These are phyloP conservation scores for Halisarca cf. caerulea DNA, from an alignment of 37 sponge, comb jelly and placozoan species.

Conservation along the genomic window DNA sequence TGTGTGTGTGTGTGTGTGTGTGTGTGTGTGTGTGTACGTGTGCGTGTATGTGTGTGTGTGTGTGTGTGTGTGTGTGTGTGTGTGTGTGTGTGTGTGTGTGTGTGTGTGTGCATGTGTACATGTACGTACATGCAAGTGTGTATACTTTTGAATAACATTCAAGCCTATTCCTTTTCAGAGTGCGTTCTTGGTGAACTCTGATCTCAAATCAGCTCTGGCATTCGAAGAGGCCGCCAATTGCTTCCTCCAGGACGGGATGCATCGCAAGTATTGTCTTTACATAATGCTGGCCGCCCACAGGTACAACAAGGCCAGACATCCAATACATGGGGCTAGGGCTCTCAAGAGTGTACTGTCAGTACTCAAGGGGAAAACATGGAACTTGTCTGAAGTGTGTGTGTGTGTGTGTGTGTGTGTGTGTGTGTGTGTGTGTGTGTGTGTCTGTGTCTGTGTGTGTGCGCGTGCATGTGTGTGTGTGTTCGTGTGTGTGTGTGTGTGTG, in stretches of 20 bases:
- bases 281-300: conserved; percentile 87
- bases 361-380: conserved; percentile 66
- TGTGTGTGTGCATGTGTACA: too few species aligned
- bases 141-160: too few species aligned
- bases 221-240: conserved; percentile 93
- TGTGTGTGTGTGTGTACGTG: too few species aligned
- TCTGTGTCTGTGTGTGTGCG: conserved; percentile 9
- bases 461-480: too few species aligned
- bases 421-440: conserved; percentile 16
- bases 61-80: too few species aligned
- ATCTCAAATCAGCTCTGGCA: conserved; percentile 76
- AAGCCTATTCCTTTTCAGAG: neutral
- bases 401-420: neutral
- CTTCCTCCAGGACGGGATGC: conserved; percentile 72
- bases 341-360: conserved; percentile 67
- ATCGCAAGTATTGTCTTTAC: conserved; percentile 89
- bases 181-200: conserved; percentile 39
- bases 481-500: neutral
- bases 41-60: too few species aligned
- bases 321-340: conserved; percentile 50
- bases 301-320: conserved; percentile 32
- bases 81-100: too few species aligned
- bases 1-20: too few species aligned
- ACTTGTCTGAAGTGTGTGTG: conserved; percentile 69
- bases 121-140: too few species aligned